phyloP scores from a whole-genome alignment of 2,888 invertebrate genomes.

The Aricia artaxerxes region DNA sequence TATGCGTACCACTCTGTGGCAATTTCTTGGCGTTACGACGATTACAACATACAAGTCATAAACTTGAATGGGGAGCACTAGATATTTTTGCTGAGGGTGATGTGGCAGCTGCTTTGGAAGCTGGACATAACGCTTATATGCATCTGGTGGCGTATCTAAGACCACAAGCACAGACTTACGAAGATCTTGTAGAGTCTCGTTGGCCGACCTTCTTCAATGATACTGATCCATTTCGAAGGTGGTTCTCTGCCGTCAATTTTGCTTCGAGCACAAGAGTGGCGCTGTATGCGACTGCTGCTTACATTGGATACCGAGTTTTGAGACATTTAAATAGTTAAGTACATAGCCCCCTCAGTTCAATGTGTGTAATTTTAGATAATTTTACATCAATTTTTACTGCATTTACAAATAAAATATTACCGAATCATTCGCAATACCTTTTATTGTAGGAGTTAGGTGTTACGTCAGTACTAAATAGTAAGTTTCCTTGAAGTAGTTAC shows the following conservation, averaged over 20 bases:
- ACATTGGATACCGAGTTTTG: slow-evolving; percentile 49
- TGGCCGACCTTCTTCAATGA: slow-evolving; percentile 52
- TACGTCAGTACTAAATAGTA: too few relatives aligned
- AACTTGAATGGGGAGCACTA: slow-evolving; percentile 69
- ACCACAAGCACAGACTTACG: slow-evolving; percentile 67
- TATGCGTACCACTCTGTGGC: slow-evolving; percentile 66
- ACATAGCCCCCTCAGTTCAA: background rate
- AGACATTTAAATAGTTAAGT: slow-evolving; percentile 32
- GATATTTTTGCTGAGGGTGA: slow-evolving; percentile 72
- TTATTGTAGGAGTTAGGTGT: too few relatives aligned
- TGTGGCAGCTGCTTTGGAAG: slow-evolving; percentile 65
- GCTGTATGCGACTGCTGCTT: slow-evolving; percentile 48
- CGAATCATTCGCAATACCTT: too few relatives aligned
- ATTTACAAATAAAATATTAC: too few relatives aligned
- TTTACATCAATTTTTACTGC: background rate
- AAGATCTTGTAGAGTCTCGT: slow-evolving; percentile 53
- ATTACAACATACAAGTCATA: slow-evolving; percentile 45
- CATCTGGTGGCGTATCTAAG: slow-evolving; percentile 60
- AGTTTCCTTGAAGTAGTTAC: background rate
- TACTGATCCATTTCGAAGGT: slow-evolving; percentile 44
- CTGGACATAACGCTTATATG: slow-evolving; percentile 66
- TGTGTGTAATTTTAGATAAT: background rate
- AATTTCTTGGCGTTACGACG: slow-evolving; percentile 60
- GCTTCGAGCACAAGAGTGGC: slow-evolving; percentile 50
- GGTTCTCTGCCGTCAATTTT: slow-evolving; percentile 54